Conservation (phyloP, 1,140 invertebrate genomes). For the Zaprionus davidi region DNA sequence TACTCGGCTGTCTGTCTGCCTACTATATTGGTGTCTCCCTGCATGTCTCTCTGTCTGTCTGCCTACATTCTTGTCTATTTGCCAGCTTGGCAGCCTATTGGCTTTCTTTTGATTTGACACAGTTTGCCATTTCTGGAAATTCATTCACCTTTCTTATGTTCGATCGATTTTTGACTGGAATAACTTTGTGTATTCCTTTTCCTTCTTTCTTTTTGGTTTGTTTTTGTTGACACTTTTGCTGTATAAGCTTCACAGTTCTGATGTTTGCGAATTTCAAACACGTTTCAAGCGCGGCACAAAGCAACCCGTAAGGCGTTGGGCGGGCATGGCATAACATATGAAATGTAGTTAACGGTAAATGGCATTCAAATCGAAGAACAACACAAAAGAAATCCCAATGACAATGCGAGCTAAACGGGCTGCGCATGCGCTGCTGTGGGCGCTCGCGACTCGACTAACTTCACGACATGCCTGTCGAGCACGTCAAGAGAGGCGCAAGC, state of each 20-base stretch:
- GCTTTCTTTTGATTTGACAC: slow-evolving; percentile 75
- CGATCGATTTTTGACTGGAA: slow-evolving; percentile 13
- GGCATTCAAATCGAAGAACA: not conserved
- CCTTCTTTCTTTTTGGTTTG: slow-evolving; percentile 20
- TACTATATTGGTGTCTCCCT: no score
- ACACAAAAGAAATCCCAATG: not conserved
- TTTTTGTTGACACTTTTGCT: slow-evolving; percentile 47
- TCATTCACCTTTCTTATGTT: slow-evolving; percentile 68
- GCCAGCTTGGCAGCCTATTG: not conserved
- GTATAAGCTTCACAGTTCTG: slow-evolving; percentile 10
- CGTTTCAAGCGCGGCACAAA: slow-evolving; percentile 62
- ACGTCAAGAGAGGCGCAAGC: not conserved
- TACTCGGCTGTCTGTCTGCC: no score
- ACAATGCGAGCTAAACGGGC: slow-evolving; percentile 11
- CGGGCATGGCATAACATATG: slow-evolving; percentile 35
- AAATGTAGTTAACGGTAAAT: not conserved
- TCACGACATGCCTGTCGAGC: not conserved
- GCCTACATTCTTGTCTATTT: no score
- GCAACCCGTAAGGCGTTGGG: slow-evolving; percentile 34
- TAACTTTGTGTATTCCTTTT: slow-evolving; percentile 22
- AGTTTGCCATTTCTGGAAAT: slow-evolving; percentile 51
- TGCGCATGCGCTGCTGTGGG: slow-evolving; percentile 63
- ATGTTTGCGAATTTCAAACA: slow-evolving; percentile 63
- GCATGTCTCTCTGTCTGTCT: no score
- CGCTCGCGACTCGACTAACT: slow-evolving; percentile 54